Evolutionary conservation across 2,113 vertebrate genomes (phyloP).

Genomic region (Puffinus mauretanicus): DNA sequence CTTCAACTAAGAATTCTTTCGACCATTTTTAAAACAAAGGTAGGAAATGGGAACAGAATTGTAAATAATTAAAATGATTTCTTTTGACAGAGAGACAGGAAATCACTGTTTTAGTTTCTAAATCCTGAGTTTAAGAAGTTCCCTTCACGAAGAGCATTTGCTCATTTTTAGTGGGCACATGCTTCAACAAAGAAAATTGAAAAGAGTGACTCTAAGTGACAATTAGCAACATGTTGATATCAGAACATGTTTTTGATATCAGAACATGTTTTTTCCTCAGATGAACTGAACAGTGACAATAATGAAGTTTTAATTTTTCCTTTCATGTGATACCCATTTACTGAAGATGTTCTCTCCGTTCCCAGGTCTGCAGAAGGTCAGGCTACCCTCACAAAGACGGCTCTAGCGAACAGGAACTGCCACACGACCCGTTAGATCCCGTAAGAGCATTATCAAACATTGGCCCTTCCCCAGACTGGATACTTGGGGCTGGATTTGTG

Average conservation of each 20-base stretch:
- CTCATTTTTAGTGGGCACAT: background rate
- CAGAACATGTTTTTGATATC: background rate
- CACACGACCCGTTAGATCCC: background rate
- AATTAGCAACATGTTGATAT: background rate
- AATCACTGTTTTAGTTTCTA: conserved; percentile 40
- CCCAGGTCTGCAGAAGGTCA: background rate
- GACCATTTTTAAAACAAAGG: conserved; percentile 50
- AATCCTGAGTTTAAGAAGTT: conserved; percentile 38
- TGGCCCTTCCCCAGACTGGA: background rate
- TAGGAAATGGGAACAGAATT: conserved; percentile 52
- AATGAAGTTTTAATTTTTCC: background rate
- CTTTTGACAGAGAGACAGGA: conserved; percentile 55
- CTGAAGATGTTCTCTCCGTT: background rate
- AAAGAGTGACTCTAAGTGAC: background rate
- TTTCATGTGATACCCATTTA: background rate
- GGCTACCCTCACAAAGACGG: background rate
- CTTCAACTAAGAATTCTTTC: conserved; percentile 21
- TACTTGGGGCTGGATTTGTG: background rate
- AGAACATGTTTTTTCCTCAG: background rate
- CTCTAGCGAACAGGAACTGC: background rate
- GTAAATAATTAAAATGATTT: conserved; percentile 55
- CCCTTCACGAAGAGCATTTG: background rate
- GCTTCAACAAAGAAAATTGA: background rate
- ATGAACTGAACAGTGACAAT: background rate
- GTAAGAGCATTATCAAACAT: background rate